A percentile compares a stretch with the other conserved stretches of the same genome.
Conservation (phyloP, 2,888 invertebrate genomes). For the Sinhomidia bicolor region DNA sequence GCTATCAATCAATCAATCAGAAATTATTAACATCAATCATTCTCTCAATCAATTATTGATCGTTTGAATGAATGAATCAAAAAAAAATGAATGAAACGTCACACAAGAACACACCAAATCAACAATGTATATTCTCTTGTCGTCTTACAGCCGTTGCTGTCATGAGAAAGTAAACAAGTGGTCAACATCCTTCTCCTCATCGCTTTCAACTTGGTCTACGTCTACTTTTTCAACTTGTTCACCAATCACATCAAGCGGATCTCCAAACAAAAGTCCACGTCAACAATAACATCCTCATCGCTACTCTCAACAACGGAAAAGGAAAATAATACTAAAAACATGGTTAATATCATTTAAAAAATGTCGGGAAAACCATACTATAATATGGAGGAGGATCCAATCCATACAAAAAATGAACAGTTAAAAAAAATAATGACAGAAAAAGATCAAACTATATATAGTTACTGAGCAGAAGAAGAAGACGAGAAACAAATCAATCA, state of each 20-base stretch:
- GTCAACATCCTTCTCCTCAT: constrained; percentile 68
- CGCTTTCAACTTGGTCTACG: constrained; percentile 49
- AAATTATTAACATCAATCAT: constrained; percentile 47
- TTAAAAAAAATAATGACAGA: not conserved
- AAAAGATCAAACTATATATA: too few species aligned
- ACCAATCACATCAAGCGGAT: constrained; percentile 51
- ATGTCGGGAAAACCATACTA: too few species aligned
- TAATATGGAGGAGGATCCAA: too few species aligned
- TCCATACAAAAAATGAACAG: not conserved
- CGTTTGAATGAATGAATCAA: constrained; percentile 58
- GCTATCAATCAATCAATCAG: constrained; percentile 25
- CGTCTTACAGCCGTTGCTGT: constrained; percentile 78
- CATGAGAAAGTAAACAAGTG: constrained; percentile 77
- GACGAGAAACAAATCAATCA: too few species aligned
- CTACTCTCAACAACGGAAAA: not conserved
- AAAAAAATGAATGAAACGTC: too few species aligned
- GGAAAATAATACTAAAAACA: not conserved
- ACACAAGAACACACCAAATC: constrained; percentile 61
- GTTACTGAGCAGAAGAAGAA: too few species aligned
- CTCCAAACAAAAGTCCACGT: not conserved
- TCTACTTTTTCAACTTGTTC: constrained; percentile 59
- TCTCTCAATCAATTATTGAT: constrained; percentile 61
- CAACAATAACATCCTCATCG: constrained; percentile 12
- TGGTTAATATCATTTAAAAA: not conserved
- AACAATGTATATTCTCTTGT: constrained; percentile 75